Base-by-base conservation (phyloP, 2,888 invertebrate species). In the Hirtodrosophila histrioides region DNA sequence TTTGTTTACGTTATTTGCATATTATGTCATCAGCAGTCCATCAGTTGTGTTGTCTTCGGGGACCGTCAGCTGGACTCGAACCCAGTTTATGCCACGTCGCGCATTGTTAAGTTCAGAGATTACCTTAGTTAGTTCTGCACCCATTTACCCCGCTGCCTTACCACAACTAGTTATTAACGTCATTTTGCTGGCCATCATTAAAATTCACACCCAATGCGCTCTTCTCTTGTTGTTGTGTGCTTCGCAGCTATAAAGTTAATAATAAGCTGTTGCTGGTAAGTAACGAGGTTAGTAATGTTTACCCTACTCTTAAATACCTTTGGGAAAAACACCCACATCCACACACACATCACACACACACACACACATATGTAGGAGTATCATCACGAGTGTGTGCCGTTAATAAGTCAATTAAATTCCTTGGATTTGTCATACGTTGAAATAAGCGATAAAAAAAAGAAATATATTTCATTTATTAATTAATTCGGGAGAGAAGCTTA, bases 11-110 rank as follows among this genome's bases (percentile, higher is more conserved):
- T 63, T 72, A 89, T 87, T 87, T 89, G 88, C 87, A 87, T 89
- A 87, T 88, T 88, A 89, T 89, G 89, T 86, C 88, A 87, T 81
- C 81, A 78, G 68, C 49, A 57, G 78, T 79, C 85, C 88, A 83
- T 89, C 86, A 86, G 73, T 63, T 70, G 69, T 70, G 74, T 78
- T 71, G 69, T 57, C 88, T 68, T 69, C 51, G 56, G 88, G 88
- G 86, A 82, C 64, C 46, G 83, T 48, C 79, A 78, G 71, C 67
- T 69, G 86, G 69, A 29, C 72, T 53, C 53, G 48, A 70, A 58
- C 39, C 57, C 57, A 39, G 33, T 51, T 61, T 48, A 40, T 50
- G 44, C 64, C 57, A 24, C 55, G 40, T 67, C 56, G 62, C 23
- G 36, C 49, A 75, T 58, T 82, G 88, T 88, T 69, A 82, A 71